These are phyloP conservation scores for Chirona hameri DNA, from an alignment of 2,888 invertebrate species.

Conservation along the genomic window DNA sequence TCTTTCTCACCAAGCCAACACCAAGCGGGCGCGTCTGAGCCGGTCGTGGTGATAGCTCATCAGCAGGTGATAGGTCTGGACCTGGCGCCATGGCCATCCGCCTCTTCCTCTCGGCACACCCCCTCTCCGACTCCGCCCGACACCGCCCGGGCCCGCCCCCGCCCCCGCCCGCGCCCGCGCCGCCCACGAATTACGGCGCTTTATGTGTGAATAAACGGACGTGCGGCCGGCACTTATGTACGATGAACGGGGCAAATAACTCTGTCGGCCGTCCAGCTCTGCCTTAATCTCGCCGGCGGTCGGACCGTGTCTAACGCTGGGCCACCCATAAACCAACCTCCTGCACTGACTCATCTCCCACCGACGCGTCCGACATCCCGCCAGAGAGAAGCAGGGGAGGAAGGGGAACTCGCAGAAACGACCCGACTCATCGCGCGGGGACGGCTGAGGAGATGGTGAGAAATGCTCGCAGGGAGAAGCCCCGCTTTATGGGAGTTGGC, in stretches of 20 bases:
- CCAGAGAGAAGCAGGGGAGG: too few relatives aligned
- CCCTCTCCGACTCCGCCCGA: background rate
- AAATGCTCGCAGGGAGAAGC: too few relatives aligned
- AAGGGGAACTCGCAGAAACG: too few relatives aligned
- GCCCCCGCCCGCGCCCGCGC: background rate
- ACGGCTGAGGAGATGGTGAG: too few relatives aligned
- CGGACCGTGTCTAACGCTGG: background rate
- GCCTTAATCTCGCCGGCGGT: background rate
- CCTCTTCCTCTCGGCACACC: too few relatives aligned
- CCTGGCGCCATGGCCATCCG: too few relatives aligned
- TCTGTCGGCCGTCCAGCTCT: background rate
- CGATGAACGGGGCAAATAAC: background rate
- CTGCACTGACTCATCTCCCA: background rate
- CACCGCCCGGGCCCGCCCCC: background rate
- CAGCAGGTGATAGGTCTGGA: background rate
- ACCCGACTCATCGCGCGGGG: too few relatives aligned
- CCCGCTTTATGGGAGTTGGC: too few relatives aligned
- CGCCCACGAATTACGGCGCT: background rate
- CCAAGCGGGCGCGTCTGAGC: background rate
- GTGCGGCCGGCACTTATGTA: background rate
- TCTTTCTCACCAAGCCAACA: background rate
- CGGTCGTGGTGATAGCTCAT: background rate
- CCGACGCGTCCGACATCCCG: background rate
- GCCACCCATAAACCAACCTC: background rate
- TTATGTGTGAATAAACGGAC: slow-evolving; percentile 1